Percentiles rank a stretch among this genome's conserved stretches.
Conservation (phyloP, 2,113 vertebrate genomes). For the Scomber scombrus region DNA sequence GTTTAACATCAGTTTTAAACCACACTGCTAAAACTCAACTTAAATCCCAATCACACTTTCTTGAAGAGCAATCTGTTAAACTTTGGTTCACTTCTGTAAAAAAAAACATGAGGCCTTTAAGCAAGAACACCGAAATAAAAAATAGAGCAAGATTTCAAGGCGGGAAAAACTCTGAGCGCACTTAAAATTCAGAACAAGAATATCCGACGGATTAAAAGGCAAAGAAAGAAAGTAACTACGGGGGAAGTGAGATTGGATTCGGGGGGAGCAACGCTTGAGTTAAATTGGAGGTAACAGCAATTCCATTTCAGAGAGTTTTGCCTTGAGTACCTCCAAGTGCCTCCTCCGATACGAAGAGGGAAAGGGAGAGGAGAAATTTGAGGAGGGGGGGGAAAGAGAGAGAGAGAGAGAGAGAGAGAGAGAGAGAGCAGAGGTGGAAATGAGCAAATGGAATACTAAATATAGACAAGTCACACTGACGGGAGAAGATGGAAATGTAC, state of each 20-base stretch:
- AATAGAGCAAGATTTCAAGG: not conserved
- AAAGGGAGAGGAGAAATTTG: not conserved
- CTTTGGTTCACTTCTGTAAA: not conserved
- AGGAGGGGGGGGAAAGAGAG: constrained; percentile 4
- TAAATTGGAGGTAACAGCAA: constrained; percentile 43
- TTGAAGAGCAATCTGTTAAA: not conserved
- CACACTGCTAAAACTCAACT: not conserved
- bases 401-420: no score
- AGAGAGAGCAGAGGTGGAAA: constrained; percentile 18
- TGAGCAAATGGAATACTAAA: constrained; percentile 55
- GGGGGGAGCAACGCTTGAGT: constrained; percentile 11
- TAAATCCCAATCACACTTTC: not conserved
- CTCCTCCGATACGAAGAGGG: not conserved
- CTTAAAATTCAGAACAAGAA: constrained; percentile 35
- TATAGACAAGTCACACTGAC: constrained; percentile 36
- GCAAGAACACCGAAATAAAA: not conserved
- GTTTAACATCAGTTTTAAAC: not conserved
- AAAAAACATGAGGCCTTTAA: constrained; percentile 6
- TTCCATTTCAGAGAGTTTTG: constrained; percentile 31
- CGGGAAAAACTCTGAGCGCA: constrained; percentile 3
- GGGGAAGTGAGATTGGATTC: constrained; percentile 18
- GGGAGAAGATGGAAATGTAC: constrained; percentile 50
- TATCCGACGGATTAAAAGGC: not conserved
- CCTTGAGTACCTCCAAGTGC: not conserved
- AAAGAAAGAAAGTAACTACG: not conserved